Evolutionary conservation across 1,140 invertebrate genomes (phyloP).

Genomic region (Drosophila lini): DNA sequence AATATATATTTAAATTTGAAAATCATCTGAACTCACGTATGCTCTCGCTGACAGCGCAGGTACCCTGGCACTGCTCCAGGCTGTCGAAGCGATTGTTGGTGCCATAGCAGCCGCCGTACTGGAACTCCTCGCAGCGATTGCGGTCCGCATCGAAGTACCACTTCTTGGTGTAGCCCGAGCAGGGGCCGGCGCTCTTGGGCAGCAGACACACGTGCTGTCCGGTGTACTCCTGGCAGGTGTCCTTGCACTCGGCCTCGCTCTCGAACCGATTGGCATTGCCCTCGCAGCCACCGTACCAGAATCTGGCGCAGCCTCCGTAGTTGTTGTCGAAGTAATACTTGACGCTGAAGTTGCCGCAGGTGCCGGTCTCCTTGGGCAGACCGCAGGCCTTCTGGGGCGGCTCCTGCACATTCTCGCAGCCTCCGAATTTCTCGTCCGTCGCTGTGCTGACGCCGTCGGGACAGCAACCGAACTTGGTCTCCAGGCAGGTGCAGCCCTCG

Average conservation of each 20-base stretch:
- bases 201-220: constrained; percentile 93
- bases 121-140: constrained; percentile 91
- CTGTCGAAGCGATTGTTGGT: constrained; percentile 95
- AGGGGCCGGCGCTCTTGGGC: constrained; percentile 93
- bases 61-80: constrained; percentile 91
- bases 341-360: constrained; percentile 93
- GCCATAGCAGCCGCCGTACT: constrained; percentile 93
- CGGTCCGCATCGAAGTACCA: constrained; percentile 93
- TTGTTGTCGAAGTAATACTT: constrained; percentile 95
- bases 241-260: constrained; percentile 93
- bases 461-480: constrained; percentile 94
- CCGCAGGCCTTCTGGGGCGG: constrained; percentile 90
- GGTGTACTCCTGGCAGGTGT: constrained; percentile 93
- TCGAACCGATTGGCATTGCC: constrained; percentile 96
- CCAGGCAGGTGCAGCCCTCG: constrained; percentile 91
- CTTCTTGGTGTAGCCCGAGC: constrained; percentile 90
- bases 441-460: constrained; percentile 92
- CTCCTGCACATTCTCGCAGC: constrained; percentile 89
- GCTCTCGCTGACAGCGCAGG: constrained; percentile 89
- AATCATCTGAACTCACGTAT: constrained; percentile 86
- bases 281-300: constrained; percentile 98
- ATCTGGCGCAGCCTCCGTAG: constrained; percentile 95
- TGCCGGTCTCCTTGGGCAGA: constrained; percentile 90
- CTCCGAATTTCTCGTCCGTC: constrained; percentile 92
- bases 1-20: background rate